Evolutionary conservation across 2,888 invertebrate genomes (phyloP).

Genomic region (Hoplodrina blanda): DNA sequence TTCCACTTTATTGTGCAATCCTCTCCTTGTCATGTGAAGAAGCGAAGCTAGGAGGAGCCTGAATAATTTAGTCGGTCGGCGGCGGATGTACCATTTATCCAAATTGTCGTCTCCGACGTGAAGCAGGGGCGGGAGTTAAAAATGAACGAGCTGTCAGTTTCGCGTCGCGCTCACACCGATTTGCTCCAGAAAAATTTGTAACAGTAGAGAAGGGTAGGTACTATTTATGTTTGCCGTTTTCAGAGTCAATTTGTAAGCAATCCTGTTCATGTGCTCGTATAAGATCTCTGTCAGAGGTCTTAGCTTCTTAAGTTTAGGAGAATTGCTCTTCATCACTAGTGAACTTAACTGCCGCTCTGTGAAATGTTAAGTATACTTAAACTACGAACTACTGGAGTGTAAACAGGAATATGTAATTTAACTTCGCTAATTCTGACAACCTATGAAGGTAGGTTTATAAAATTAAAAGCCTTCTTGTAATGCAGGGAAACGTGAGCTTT

Average conservation of each 20-base stretch:
- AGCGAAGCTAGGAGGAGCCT: conserved; percentile 79
- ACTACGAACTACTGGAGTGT: conserved; percentile 1
- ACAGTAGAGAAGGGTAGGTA: conserved; percentile 68
- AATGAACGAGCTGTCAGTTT: conserved; percentile 83
- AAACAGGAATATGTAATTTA: background rate
- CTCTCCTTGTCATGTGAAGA: conserved; percentile 84
- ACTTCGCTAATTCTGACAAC: conserved; percentile 29
- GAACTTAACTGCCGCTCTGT: background rate
- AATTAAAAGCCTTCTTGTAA: conserved; percentile 77
- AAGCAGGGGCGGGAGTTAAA: conserved; percentile 80
- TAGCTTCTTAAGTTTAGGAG: conserved; percentile 14
- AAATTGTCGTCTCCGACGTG: conserved; percentile 83
- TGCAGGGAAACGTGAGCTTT: conserved; percentile 79
- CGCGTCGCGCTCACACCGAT: conserved; percentile 74
- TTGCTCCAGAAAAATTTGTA: conserved; percentile 68
- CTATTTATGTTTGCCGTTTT: conserved; percentile 73
- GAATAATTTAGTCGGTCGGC: conserved; percentile 86
- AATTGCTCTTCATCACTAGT: conserved; percentile 4
- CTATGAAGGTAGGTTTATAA: conserved; percentile 37
- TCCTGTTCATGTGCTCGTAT: conserved; percentile 47
- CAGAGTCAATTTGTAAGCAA: conserved; percentile 68
- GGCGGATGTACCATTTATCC: conserved; percentile 87
- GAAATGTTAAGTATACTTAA: background rate
- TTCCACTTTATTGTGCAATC: conserved; percentile 87
- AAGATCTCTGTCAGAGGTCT: conserved; percentile 31